Base-by-base conservation (phyloP, 2,888 invertebrate genomes). In the Punctoribates punctum region DNA sequence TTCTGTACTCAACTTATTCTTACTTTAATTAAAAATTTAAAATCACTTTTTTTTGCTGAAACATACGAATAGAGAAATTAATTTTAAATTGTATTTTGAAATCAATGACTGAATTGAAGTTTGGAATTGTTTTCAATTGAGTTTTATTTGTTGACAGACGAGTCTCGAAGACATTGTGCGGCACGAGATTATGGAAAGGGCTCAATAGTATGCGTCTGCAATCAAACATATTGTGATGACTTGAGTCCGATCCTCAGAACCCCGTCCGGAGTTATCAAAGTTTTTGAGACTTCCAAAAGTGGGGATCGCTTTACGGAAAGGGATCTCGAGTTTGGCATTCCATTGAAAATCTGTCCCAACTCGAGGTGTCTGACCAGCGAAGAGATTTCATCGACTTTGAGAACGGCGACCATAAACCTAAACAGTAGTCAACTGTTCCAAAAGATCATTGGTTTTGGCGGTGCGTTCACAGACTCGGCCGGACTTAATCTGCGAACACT, bases 371-470 rank as follows among this genome's bases (percentile, higher is more conserved):
- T 42, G 42, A 11, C 42, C 42, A 1, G 8, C 8, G 11, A 42
- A 13, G 42, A 42, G 38, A 65, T 17, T 9, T 1, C 29, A 17
- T 23, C 13, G 6, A 1, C 9, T 11, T 20, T 38, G 0, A 70
- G 17, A 38, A 23, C 8, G 23, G 46, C n/a, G 17, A 1, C 23
- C 0, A 57, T 76, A n/a, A 6, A 8, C 13, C 23, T 77, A 5
- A 54, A 77, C 27, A 25, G 34, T 20, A 72, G 38, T 23, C 15
- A 72, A 25, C 23, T 11, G 2, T 88, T 85, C 81, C 94, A 94
- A 83, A 85, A 81, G 27, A 90, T 95, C 20, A 83, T 88, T 78
- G 94, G 94, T 0, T 94, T 92, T 82, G 95, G 95, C 0, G 94
- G 92, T 0, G 91, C 94, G 0, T 91, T 94, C 78, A 95, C 94